These are phyloP conservation scores for Bombus picipes DNA, from an alignment of 1,140 invertebrate genomes.

Conservation along the genomic window DNA sequence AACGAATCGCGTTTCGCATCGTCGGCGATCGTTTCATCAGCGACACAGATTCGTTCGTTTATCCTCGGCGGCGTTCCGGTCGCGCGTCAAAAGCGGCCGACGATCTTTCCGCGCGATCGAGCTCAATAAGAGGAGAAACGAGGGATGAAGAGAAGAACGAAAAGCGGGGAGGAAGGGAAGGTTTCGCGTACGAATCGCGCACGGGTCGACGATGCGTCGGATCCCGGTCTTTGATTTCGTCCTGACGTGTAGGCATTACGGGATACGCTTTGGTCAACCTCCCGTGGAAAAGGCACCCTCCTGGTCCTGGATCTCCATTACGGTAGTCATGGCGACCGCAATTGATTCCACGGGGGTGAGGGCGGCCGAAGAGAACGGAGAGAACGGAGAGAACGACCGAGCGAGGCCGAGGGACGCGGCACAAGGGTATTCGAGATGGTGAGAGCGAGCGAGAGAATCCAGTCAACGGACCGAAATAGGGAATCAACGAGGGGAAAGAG, in stretches of 20 bases:
- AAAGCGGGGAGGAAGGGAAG: neutral
- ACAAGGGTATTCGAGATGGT: slow-evolving; percentile 60
- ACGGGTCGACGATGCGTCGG: slow-evolving; percentile 61
- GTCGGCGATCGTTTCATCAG: too few species aligned
- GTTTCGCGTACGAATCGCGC: slow-evolving; percentile 36
- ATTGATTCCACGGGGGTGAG: slow-evolving; percentile 79
- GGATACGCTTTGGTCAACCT: slow-evolving; percentile 78
- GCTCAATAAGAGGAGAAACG: slow-evolving; percentile 43
- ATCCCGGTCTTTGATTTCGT: slow-evolving; percentile 78
- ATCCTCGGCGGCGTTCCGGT: slow-evolving; percentile 19
- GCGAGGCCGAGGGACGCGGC: slow-evolving; percentile 55
- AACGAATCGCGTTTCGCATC: too few species aligned
- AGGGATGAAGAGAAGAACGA: neutral
- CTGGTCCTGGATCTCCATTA: slow-evolving; percentile 79
- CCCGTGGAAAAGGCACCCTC: slow-evolving; percentile 79
- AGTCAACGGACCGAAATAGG: slow-evolving; percentile 7
- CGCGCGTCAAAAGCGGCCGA: slow-evolving; percentile 19
- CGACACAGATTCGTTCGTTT: slow-evolving; percentile 38
- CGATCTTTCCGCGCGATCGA: slow-evolving; percentile 57
- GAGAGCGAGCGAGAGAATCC: slow-evolving; percentile 42
- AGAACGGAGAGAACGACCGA: slow-evolving; percentile 63
- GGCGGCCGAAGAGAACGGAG: slow-evolving; percentile 62
- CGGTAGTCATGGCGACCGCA: slow-evolving; percentile 82
- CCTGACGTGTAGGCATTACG: slow-evolving; percentile 73
- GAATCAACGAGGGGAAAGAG: neutral